phyloP scores from a whole-genome alignment of 2,113 vertebrate species.

The Cisticola juncidis region DNA sequence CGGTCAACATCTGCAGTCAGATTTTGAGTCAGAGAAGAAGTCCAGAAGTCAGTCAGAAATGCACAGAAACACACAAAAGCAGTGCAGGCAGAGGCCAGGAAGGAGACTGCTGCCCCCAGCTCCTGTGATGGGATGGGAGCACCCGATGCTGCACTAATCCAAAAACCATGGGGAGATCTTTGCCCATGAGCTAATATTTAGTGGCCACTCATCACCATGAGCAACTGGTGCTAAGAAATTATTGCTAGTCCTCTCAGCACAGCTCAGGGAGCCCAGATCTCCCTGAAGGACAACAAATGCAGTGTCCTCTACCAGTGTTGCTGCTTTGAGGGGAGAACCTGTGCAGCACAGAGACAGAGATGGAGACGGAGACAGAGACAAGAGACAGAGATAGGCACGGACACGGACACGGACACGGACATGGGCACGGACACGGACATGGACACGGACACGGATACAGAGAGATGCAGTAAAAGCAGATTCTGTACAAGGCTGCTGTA shows the following conservation, averaged over 20 bases:
- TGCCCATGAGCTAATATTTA: neutral
- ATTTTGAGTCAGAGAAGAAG: neutral
- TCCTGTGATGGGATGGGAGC: fast-evolving
- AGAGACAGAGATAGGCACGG: no score
- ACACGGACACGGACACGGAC: no score
- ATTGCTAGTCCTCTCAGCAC: fast-evolving
- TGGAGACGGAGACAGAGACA: fast-evolving
- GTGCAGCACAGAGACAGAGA: neutral
- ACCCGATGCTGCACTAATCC: neutral
- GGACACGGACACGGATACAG: neutral
- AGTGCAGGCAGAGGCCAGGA: neutral
- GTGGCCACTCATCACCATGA: neutral
- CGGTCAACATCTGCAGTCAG: neutral
- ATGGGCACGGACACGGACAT: neutral
- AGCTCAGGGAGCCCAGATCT: neutral
- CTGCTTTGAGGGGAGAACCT: neutral
- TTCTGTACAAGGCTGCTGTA: neutral
- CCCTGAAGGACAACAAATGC: neutral
- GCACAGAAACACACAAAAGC: neutral
- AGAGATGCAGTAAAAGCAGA: neutral
- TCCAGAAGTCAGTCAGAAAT: neutral
- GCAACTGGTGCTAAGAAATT: neutral
- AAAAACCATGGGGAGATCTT: neutral
- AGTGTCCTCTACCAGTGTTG: fast-evolving
- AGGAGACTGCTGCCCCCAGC: neutral